These are phyloP conservation scores for Diadumene lineata DNA, from an alignment of 92 coral and sea anemone species.

Conservation along the genomic window DNA sequence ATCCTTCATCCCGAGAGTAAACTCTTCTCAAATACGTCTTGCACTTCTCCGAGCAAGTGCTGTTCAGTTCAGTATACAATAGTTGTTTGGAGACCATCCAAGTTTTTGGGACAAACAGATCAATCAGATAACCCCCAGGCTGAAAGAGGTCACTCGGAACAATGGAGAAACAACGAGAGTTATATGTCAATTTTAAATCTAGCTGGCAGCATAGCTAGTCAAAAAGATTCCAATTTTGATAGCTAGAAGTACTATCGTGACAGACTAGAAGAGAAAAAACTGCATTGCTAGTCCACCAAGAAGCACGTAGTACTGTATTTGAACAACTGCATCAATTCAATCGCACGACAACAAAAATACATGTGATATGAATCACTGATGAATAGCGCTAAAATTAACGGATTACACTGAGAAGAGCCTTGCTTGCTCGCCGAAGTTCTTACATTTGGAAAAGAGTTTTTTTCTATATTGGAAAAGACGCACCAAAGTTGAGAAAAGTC, in stretches of 20 bases:
- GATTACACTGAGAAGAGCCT: background rate
- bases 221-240: background rate
- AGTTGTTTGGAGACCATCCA: background rate
- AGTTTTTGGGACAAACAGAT: background rate
- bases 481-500: too few relatives aligned
- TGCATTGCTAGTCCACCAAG: background rate
- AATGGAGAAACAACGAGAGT: background rate
- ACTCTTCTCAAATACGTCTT: too few relatives aligned
- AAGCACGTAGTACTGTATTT: background rate
- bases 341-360: background rate
- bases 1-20: too few relatives aligned
- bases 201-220: background rate
- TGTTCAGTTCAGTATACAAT: background rate
- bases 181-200: background rate
- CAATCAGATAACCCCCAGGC: background rate
- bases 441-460: background rate
- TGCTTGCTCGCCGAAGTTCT: background rate
- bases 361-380: too few relatives aligned
- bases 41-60: too few relatives aligned
- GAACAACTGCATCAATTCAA: background rate
- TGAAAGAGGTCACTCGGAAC: slow-evolving; percentile 5
- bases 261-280: background rate
- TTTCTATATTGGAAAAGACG: too few relatives aligned
- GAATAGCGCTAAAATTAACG: too few relatives aligned
- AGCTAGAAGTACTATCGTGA: background rate